Evolutionary conservation across 2,113 vertebrate species (phyloP).

Genomic region (Vombatus ursinus): DNA sequence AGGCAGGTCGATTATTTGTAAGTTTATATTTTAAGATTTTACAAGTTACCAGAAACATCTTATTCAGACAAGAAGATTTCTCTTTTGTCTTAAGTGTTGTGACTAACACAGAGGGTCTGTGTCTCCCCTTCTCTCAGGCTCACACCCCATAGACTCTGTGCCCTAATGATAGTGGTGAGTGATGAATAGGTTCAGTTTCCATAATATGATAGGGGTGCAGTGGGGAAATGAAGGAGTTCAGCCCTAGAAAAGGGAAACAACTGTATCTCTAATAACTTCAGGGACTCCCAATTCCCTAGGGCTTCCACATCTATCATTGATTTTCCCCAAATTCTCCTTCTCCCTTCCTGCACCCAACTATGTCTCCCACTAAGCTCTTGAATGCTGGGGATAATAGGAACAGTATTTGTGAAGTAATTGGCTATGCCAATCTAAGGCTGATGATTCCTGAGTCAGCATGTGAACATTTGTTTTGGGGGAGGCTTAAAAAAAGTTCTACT

Average conservation of each 20-base stretch:
- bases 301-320: background rate
- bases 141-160: background rate
- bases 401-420: background rate
- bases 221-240: background rate
- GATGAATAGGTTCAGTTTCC: background rate
- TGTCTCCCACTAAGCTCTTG: slow-evolving; percentile 34
- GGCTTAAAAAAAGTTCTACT: slow-evolving; percentile 41
- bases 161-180: background rate
- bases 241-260: background rate
- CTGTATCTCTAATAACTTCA: background rate
- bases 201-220: background rate
- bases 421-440: background rate
- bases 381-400: background rate
- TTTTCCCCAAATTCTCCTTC: background rate
- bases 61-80: background rate
- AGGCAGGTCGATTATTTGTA: background rate
- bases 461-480: slow-evolving; percentile 29
- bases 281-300: background rate
- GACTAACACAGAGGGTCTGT: background rate
- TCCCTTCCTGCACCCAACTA: fast-evolving
- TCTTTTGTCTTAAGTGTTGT: background rate
- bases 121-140: background rate
- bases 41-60: background rate
- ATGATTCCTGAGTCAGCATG: slow-evolving; percentile 44
- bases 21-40: background rate